phyloP scores from a whole-genome alignment of 2,797 vertebrate species.

The Pseudochirops cupreus region DNA sequence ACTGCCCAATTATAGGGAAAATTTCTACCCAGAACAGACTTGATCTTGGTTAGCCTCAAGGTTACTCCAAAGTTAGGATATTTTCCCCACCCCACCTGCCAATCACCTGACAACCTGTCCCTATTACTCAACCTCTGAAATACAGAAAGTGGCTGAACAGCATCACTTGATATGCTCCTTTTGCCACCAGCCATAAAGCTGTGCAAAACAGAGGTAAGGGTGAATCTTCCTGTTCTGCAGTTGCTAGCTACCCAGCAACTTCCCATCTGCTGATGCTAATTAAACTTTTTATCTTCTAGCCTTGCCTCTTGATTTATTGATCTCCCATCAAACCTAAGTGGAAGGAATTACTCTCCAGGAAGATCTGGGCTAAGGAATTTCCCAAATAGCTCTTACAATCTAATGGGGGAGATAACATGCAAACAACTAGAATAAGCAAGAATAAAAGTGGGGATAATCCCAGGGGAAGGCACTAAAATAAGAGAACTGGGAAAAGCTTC shows the following conservation, averaged over 20 bases:
- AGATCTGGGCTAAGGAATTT: neutral
- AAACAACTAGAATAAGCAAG: neutral
- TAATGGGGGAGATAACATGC: neutral
- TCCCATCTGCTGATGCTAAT: neutral
- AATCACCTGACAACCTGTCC: neutral
- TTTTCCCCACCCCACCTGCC: neutral
- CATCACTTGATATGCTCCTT: neutral
- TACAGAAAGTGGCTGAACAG: neutral
- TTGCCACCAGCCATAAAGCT: neutral
- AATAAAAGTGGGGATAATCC: neutral
- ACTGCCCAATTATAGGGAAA: neutral
- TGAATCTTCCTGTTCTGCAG: neutral
- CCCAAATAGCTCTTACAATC: neutral
- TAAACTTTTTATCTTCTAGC: neutral
- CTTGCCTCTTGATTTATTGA: neutral
- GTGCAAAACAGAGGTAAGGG: neutral
- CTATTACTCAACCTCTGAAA: neutral
- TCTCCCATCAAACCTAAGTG: neutral
- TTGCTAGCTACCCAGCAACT: neutral
- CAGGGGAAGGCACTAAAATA: neutral
- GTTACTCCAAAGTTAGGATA: neutral
- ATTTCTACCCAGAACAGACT: neutral
- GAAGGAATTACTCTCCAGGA: neutral
- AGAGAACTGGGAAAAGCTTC: neutral
- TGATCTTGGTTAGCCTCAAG: neutral